A percentile compares a stretch with the other conserved stretches of the same genome.
Conservation (phyloP, 1,140 invertebrate species). For the Dendroctonus valens region DNA sequence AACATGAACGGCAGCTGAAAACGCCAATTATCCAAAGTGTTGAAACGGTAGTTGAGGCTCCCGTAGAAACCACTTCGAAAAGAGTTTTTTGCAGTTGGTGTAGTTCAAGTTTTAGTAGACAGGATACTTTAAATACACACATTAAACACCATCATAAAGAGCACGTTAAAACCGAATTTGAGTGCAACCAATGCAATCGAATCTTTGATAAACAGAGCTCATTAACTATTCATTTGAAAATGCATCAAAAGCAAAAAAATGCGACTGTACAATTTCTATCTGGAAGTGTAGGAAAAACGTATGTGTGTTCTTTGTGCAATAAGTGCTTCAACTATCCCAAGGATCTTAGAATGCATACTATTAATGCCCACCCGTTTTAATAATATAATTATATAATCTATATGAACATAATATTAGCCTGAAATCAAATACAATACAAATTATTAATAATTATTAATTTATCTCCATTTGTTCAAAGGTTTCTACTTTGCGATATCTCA, state of each 20-base stretch:
- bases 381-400: not conserved
- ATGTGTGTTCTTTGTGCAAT: constrained; percentile 45
- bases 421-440: too few relatives aligned
- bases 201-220: constrained; percentile 46
- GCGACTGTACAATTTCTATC: not conserved
- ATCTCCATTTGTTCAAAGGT: too few relatives aligned
- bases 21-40: constrained; percentile 18
- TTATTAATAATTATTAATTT: too few relatives aligned
- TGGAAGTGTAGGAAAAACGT: constrained; percentile 21
- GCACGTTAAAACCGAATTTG: constrained; percentile 34
- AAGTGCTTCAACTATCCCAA: constrained; percentile 44
- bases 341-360: constrained; percentile 45
- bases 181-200: constrained; percentile 42
- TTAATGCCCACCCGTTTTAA: constrained; percentile 46
- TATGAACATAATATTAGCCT: not conserved
- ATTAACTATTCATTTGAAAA: constrained; percentile 44
- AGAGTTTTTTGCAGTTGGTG: constrained; percentile 41
- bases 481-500: too few relatives aligned
- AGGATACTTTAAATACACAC: constrained; percentile 41
- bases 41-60: constrained; percentile 6
- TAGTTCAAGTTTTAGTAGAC: constrained; percentile 38
- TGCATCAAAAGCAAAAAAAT: constrained; percentile 42
- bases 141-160: constrained; percentile 38
- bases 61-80: constrained; percentile 5
- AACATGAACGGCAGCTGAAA: constrained; percentile 14